phyloP scores from a whole-genome alignment of 2,113 vertebrate genomes.

The Galemys pyrenaicus region DNA sequence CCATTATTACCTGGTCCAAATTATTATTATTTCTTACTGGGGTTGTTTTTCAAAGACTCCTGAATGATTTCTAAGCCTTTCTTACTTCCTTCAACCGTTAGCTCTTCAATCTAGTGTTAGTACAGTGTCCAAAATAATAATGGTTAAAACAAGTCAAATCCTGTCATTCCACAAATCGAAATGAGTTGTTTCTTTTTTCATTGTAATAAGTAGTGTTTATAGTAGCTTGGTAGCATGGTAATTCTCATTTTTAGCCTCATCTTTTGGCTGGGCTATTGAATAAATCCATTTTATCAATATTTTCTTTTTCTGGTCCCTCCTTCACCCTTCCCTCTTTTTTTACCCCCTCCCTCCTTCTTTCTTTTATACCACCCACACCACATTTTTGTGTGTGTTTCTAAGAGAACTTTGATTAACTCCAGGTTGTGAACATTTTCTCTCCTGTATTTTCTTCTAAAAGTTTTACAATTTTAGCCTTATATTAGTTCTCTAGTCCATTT shows the following conservation, averaged over 20 bases:
- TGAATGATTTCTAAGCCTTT: not conserved
- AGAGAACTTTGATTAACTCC: not conserved
- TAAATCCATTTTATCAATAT: not conserved
- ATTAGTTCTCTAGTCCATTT: not conserved
- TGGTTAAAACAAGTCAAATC: not conserved
- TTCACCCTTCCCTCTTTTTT: not conserved
- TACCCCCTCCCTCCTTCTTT: not conserved
- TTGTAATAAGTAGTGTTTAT: not conserved
- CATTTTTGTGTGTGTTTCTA: too few species aligned
- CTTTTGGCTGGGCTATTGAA: not conserved
- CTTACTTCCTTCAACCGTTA: not conserved
- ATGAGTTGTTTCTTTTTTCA: not conserved
- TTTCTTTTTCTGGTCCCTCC: not conserved
- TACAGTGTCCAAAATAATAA: not conserved
- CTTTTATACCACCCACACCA: not conserved
- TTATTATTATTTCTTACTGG: conserved; percentile 2
- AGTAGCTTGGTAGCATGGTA: not conserved
- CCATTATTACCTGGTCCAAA: not conserved
- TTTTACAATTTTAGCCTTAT: not conserved
- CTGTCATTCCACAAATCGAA: not conserved
- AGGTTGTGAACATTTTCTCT: not conserved
- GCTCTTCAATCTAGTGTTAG: not conserved
- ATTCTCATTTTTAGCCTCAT: not conserved
- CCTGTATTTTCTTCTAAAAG: not conserved
- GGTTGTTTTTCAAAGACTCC: not conserved